Base-by-base conservation (phyloP, 2,888 invertebrate genomes). In the Lottia gigantea region DNA sequence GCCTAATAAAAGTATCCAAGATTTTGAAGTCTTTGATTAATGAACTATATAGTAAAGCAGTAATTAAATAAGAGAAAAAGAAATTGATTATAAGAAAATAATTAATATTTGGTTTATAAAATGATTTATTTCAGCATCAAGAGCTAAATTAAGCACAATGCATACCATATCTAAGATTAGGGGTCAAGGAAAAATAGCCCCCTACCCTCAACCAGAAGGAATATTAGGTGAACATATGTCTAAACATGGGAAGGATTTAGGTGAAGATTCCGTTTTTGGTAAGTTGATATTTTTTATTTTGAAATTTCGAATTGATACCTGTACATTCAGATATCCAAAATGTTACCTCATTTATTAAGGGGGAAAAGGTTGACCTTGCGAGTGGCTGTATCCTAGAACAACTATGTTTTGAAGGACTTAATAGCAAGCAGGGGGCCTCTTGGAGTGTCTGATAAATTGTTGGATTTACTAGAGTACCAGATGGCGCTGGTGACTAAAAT, bases 181-280 rank as follows among this genome's bases (percentile, higher is more conserved):
- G 85, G 97, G 98, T 16, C 97, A 97, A 89, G 95, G 97, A 55
- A 98, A 97, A 90, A 95, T 95, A 78, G 95, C 95, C 87, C 95
- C 97, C 63, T 99, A 99, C 90, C 98, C 98, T 66, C 99, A 99
- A 89, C 98, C 99, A 0, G 99, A 99, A 90, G 98, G 98, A 67
- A 94, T 95, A 61, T 92, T 99, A 47, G 98, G 97, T 1, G 99
- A 99, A 88, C 95, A 96, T 85, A 98, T 99, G 97, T 91, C 95
- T 78, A 93, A 93, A 82, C 97, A 96, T 88, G 98, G 98, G 76
- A 94, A 94, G 90, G 96, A 96, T 89, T 92, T 99, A 78, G 98
- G 98, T 75, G 97, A 98, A 82, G 97, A 97, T 85, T 95, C 95
- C 82, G 91, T 94, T 88, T 97, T 98, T 89, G 95, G 96, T 93